Percentiles rank a stretch among this genome's conserved stretches.
These are phyloP conservation scores for Panthera leo DNA, from an alignment of 2,113 vertebrate genomes.

Conservation along the genomic window DNA sequence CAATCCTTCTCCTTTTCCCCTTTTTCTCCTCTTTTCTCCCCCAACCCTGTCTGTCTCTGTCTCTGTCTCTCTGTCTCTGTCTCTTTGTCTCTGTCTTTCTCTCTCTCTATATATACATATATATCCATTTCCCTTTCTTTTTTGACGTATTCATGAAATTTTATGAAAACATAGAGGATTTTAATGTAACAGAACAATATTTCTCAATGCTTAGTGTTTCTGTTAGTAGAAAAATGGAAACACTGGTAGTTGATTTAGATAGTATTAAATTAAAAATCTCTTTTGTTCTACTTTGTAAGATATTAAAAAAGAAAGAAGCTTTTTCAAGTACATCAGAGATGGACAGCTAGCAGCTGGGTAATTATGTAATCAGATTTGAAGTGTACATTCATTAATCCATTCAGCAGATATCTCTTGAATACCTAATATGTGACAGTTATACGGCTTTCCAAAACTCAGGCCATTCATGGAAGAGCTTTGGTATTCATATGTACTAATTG, in stretches of 20 bases:
- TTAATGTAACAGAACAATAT: not conserved
- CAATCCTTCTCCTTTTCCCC: no score
- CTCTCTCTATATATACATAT: not conserved
- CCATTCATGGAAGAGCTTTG: not conserved
- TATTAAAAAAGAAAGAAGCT: not conserved
- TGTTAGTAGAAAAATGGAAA: not conserved
- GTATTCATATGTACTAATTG: not conserved
- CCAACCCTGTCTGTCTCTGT: not conserved
- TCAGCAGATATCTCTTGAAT: slow-evolving; percentile 6
- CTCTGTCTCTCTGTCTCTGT: not conserved
- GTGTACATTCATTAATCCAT: not conserved
- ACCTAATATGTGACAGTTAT: not conserved
- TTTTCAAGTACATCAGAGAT: not conserved
- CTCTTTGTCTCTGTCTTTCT: not conserved
- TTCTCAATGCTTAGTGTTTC: not conserved
- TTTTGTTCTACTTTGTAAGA: not conserved
- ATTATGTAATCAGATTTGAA: not conserved
- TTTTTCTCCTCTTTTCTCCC: not conserved
- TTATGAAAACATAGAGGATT: not conserved
- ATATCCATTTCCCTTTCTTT: not conserved
- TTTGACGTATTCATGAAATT: not conserved
- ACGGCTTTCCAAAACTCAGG: not conserved
- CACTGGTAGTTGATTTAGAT: not conserved
- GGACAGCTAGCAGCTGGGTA: not conserved
- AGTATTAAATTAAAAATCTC: not conserved